These are phyloP conservation scores for Sorex maritimensis DNA, from an alignment of 2,797 vertebrate species.

Conservation along the genomic window DNA sequence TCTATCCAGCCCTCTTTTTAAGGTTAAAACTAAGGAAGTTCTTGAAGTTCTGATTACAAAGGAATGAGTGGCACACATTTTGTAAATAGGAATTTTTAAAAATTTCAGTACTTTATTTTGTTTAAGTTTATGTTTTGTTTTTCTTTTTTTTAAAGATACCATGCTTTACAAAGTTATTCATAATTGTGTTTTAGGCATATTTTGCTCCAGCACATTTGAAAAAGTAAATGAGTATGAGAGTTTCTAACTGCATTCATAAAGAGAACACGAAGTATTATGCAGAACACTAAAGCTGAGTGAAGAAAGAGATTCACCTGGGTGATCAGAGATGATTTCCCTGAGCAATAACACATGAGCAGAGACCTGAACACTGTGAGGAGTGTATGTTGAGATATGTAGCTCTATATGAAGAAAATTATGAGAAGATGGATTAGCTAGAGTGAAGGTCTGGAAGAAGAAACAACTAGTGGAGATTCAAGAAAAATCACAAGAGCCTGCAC, in stretches of 20 bases:
- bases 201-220: too few species aligned
- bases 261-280: neutral
- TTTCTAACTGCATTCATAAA: neutral
- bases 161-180: too few species aligned
- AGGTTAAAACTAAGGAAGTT: constrained; percentile 20
- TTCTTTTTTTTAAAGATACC: too few species aligned
- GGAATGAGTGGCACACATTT: neutral
- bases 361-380: neutral
- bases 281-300: neutral
- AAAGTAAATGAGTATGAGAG: too few species aligned
- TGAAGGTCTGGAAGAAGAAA: neutral
- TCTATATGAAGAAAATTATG: constrained; percentile 4
- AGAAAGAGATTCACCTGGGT: neutral
- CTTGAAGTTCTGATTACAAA: constrained; percentile 47
- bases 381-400: neutral
- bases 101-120: too few species aligned
- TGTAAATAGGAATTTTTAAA: neutral
- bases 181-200: too few species aligned
- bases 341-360: neutral
- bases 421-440: neutral
- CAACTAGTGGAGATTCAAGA: neutral
- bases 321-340: neutral
- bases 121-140: too few species aligned
- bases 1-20: neutral
- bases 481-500: neutral